Percentiles rank a stretch among this genome's conserved stretches.
Evolutionary conservation across 2,113 vertebrate species (phyloP).

Genomic region (Melanerpes aurifrons): DNA sequence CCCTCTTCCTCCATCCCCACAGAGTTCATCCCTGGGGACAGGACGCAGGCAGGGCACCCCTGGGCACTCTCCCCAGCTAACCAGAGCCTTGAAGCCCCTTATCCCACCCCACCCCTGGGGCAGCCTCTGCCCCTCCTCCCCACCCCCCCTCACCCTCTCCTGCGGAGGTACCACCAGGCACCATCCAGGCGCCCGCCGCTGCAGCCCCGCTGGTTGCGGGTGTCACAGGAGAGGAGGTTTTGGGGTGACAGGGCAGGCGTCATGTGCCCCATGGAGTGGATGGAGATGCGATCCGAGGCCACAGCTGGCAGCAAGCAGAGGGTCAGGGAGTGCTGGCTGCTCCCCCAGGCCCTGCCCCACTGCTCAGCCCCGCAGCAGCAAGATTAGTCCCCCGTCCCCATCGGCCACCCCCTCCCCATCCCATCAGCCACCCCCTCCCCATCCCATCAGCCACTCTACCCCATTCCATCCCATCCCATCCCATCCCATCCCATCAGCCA

Average conservation of each 20-base stretch:
- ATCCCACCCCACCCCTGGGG: too few relatives aligned
- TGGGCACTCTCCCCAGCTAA: background rate
- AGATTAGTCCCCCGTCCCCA: background rate
- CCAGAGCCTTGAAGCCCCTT: background rate
- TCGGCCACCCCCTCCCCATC: too few relatives aligned
- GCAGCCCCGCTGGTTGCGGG: slow-evolving; percentile 91
- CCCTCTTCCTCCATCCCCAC: background rate
- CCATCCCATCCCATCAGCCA: too few relatives aligned
- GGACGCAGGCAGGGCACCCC: accelerated
- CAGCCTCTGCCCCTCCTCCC: background rate
- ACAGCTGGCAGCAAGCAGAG: slow-evolving; percentile 77
- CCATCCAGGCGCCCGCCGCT: slow-evolving; percentile 88
- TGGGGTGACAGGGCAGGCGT: slow-evolving; percentile 91
- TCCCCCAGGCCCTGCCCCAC: background rate
- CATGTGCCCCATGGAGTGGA: slow-evolving; percentile 99
- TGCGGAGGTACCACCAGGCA: slow-evolving; percentile 94
- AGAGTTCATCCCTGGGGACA: background rate
- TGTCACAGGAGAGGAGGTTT: slow-evolving; percentile 95
- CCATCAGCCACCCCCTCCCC: too few relatives aligned
- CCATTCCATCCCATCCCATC: too few relatives aligned
- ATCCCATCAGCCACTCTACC: too few relatives aligned
- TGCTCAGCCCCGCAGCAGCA: background rate
- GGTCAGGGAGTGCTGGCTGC: background rate
- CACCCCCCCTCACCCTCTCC: slow-evolving; percentile 80
- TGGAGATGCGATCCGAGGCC: slow-evolving; percentile 94